Conservation (phyloP, 1,140 invertebrate species). For the Heliconius eleuchia region DNA sequence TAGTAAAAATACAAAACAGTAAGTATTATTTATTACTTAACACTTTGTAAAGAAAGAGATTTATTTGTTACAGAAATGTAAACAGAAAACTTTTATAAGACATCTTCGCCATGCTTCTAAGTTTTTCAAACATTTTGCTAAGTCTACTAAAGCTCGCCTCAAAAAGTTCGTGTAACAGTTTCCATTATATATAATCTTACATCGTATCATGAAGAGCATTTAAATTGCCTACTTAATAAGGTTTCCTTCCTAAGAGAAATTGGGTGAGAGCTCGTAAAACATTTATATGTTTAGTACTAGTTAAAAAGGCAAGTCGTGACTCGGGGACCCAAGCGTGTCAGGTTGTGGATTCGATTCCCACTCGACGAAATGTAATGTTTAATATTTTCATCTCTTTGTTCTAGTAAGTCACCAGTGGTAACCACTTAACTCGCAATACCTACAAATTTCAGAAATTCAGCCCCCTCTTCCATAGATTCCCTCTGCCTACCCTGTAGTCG, state of each 20-base stretch:
- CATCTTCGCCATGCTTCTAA: conserved; percentile 27
- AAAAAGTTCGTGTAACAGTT: conserved; percentile 26
- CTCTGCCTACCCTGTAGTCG: too few relatives aligned
- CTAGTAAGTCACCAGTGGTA: too few relatives aligned
- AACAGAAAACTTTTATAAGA: conserved; percentile 16
- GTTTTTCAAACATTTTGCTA: conserved; percentile 32
- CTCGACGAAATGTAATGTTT: too few relatives aligned
- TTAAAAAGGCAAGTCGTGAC: not conserved
- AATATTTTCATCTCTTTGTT: too few relatives aligned
- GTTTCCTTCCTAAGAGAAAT: conserved; percentile 20
- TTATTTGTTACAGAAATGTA: conserved; percentile 1
- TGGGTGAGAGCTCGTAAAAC: conserved; percentile 9
- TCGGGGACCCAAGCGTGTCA: too few relatives aligned
- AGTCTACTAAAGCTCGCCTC: conserved; percentile 30
- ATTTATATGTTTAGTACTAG: not conserved
- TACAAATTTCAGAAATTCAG: too few relatives aligned
- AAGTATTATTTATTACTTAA: not conserved
- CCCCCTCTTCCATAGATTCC: too few relatives aligned
- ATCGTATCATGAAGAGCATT: conserved; percentile 25
- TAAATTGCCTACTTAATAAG: conserved; percentile 24
- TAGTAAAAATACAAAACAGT: not conserved
- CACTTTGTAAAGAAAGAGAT: not conserved
- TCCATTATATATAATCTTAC: conserved; percentile 29
- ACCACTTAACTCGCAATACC: too few relatives aligned
- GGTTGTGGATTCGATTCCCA: too few relatives aligned